phyloP scores from a whole-genome alignment of 30 jellyfish, hydroid and myxozoan species.

The Aurelia sp. region DNA sequence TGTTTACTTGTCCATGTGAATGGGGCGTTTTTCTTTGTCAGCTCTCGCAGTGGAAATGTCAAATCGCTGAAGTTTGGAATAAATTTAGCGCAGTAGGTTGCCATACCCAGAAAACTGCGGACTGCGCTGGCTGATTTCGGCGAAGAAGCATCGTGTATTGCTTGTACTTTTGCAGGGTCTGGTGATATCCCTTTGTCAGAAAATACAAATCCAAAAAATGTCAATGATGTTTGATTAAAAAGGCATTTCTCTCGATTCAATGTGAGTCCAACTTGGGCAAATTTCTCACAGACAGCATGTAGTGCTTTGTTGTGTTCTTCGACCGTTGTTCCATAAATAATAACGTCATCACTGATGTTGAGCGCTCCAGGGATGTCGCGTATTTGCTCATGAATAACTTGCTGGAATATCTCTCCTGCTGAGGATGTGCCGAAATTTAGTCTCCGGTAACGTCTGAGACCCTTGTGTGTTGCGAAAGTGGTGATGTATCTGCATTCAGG shows the following conservation, averaged over 20 bases:
- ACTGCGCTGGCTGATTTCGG: background rate
- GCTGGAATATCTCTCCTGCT: too few species aligned
- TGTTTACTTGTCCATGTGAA: conserved; percentile 42
- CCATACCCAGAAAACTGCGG: too few species aligned
- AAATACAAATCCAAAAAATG: conserved; percentile 63
- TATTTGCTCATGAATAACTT: too few species aligned
- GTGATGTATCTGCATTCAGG: background rate
- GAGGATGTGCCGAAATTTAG: too few species aligned
- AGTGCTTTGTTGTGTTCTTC: too few species aligned
- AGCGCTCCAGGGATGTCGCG: too few species aligned
- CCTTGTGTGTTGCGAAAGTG: too few species aligned
- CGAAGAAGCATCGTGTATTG: conserved; percentile 43
- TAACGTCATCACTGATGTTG: too few species aligned
- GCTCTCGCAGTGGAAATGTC: conserved; percentile 58
- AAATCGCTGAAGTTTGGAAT: conserved; percentile 41
- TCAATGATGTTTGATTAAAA: conserved; percentile 48
- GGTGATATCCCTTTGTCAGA: conserved; percentile 68
- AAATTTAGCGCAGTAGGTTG: conserved; percentile 2
- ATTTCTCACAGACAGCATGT: conserved; percentile 2
- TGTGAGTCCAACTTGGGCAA: conserved; percentile 53
- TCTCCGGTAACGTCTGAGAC: too few species aligned
- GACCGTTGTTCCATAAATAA: too few species aligned
- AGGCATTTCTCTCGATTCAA: conserved; percentile 52
- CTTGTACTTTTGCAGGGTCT: conserved; percentile 56
- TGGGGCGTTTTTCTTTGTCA: conserved; percentile 56